A percentile compares a stretch with the other conserved stretches of the same genome.
These are phyloP conservation scores for Amphipoea oculea DNA, from an alignment of 2,888 invertebrate species.

Conservation along the genomic window DNA sequence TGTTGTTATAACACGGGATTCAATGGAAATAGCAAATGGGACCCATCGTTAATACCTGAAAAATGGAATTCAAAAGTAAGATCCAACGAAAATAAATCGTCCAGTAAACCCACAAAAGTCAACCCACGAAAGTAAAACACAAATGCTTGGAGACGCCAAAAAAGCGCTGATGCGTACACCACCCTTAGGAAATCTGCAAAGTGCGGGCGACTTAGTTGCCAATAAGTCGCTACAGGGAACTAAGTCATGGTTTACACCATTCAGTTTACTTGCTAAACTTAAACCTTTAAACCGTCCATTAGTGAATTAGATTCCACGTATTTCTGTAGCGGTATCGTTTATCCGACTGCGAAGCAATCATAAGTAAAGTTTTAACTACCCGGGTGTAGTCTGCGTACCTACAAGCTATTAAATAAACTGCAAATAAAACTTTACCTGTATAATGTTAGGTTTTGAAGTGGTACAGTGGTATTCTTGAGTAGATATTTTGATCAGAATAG, in stretches of 20 bases:
- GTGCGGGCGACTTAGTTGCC: neutral
- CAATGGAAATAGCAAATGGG: too few species aligned
- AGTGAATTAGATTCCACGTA: constrained; percentile 34
- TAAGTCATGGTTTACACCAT: constrained; percentile 12
- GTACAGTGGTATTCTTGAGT: neutral
- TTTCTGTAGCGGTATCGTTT: constrained; percentile 1
- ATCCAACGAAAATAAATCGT: too few species aligned
- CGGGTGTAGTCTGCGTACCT: neutral
- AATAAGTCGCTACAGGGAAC: constrained; percentile 29
- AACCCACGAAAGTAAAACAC: neutral
- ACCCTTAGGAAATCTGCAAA: neutral
- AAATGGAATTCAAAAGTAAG: too few species aligned
- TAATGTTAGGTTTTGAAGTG: neutral
- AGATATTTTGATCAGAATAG: neutral
- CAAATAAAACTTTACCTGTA: constrained; percentile 11
- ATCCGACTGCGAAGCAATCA: neutral
- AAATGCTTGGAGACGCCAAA: neutral
- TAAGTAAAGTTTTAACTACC: constrained; percentile 17
- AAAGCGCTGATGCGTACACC: neutral
- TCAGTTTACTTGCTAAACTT: constrained; percentile 20
- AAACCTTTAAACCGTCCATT: constrained; percentile 35
- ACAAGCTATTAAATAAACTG: constrained; percentile 17
- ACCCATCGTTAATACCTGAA: too few species aligned
- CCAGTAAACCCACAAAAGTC: too few species aligned
- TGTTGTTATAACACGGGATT: too few species aligned